Conservation (phyloP, 2,888 invertebrate species). For the Eupithecia vulgata region DNA sequence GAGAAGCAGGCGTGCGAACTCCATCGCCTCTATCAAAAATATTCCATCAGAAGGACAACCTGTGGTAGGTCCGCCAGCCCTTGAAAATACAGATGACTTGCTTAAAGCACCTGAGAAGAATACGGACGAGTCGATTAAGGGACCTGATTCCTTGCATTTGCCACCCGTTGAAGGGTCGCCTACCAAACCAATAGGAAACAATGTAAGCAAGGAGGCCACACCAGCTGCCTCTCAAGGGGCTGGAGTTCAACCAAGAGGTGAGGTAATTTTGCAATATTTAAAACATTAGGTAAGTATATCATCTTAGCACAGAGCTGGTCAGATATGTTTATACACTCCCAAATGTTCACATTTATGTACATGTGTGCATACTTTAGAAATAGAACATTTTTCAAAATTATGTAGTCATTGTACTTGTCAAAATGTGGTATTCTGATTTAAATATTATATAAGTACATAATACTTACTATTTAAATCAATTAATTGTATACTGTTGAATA, state of each 20-base stretch:
- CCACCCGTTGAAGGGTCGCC: neutral
- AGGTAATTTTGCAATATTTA: neutral
- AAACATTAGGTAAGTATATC: neutral
- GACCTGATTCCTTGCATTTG: neutral
- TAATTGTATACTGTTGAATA: too few relatives aligned
- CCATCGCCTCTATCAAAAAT: slow-evolving; percentile 29
- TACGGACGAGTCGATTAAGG: neutral
- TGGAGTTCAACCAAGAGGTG: neutral
- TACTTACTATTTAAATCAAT: too few relatives aligned
- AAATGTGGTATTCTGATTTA: too few relatives aligned
- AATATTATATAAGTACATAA: too few relatives aligned
- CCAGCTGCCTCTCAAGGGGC: neutral
- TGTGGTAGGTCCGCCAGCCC: slow-evolving; percentile 39
- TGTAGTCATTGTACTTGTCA: too few relatives aligned
- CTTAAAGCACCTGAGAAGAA: neutral
- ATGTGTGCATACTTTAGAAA: too few relatives aligned
- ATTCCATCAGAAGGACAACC: neutral
- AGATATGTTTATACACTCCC: too few relatives aligned
- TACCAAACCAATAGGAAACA: neutral
- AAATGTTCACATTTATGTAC: too few relatives aligned
- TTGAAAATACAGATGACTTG: slow-evolving; percentile 48
- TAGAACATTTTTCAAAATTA: too few relatives aligned
- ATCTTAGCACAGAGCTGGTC: too few relatives aligned
- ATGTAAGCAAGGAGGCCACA: slow-evolving; percentile 10
- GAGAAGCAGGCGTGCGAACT: slow-evolving; percentile 53